phyloP scores from a whole-genome alignment of 2,888 invertebrate genomes.

The Amblyteles armatorius region DNA sequence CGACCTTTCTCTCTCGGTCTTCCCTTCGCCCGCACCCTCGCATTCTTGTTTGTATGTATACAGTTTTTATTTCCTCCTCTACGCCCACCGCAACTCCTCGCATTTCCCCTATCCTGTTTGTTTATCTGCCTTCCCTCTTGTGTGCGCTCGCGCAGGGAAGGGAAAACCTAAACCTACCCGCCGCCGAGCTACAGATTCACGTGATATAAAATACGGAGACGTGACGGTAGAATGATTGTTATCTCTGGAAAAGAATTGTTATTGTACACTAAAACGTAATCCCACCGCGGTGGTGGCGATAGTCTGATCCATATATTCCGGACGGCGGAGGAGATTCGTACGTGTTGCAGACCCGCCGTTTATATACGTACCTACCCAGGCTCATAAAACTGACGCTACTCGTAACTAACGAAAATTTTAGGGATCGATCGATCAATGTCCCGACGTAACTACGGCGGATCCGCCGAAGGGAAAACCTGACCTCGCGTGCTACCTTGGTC shows the following conservation, averaged over 20 bases:
- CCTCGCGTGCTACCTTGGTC: conserved; percentile 38
- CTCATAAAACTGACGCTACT: conserved; percentile 18
- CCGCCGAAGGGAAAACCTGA: conserved; percentile 17
- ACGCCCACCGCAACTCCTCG: conserved; percentile 16
- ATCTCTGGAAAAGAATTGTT: conserved; percentile 49
- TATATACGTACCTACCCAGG: background rate
- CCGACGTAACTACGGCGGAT: background rate
- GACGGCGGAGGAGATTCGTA: background rate
- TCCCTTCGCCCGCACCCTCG: conserved; percentile 46
- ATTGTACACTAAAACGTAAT: conserved; percentile 26
- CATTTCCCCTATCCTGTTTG: conserved; percentile 40
- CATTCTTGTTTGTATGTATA: conserved; percentile 46
- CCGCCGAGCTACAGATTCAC: conserved; percentile 33
- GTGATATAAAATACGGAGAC: conserved; percentile 57
- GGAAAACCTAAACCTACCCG: conserved; percentile 7
- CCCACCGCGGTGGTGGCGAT: background rate
- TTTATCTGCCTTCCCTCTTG: conserved; percentile 51
- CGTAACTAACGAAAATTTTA: conserved; percentile 48
- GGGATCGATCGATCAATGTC: conserved; percentile 43
- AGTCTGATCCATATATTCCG: conserved; percentile 29
- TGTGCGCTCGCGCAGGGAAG: conserved; percentile 12
- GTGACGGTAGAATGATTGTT: conserved; percentile 50
- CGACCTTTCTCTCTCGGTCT: conserved; percentile 42
- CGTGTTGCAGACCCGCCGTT: background rate
- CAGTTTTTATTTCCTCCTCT: conserved; percentile 56